Evolutionary conservation across 2,797 vertebrate genomes (phyloP).

Genomic region (Myiothlypis chrysogaster): DNA sequence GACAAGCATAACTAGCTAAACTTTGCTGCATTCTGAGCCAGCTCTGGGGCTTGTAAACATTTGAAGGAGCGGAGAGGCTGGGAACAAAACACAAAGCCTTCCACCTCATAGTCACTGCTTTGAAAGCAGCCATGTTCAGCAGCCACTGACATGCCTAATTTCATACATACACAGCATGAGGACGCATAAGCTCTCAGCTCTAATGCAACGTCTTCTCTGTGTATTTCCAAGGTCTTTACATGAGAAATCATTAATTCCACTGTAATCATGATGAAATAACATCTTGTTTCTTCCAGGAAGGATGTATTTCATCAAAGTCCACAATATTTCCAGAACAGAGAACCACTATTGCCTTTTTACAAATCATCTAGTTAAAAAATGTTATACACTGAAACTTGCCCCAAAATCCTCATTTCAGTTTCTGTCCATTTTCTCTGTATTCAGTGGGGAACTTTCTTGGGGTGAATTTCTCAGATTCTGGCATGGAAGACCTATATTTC

Average conservation of each 20-base stretch:
- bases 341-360: neutral
- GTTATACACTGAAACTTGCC: neutral
- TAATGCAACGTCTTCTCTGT: neutral
- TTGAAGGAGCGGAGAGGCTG: neutral
- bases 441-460: neutral
- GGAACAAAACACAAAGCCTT: neutral
- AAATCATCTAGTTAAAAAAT: neutral
- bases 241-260: neutral
- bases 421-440: neutral
- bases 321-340: neutral
- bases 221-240: neutral
- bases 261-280: neutral
- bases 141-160: neutral
- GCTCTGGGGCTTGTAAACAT: constrained; percentile 22
- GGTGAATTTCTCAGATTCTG: neutral
- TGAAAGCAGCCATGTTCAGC: neutral
- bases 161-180: neutral
- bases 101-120: neutral
- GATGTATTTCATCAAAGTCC: neutral
- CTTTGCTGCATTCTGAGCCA: neutral
- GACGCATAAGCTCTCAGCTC: neutral
- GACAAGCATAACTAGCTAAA: constrained; percentile 30
- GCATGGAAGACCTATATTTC: neutral
- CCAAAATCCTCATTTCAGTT: neutral
- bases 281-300: neutral